Percentiles rank a stretch among this genome's conserved stretches.
These are phyloP conservation scores for Octodon degus DNA, from an alignment of 2,113 vertebrate species.

Conservation along the genomic window DNA sequence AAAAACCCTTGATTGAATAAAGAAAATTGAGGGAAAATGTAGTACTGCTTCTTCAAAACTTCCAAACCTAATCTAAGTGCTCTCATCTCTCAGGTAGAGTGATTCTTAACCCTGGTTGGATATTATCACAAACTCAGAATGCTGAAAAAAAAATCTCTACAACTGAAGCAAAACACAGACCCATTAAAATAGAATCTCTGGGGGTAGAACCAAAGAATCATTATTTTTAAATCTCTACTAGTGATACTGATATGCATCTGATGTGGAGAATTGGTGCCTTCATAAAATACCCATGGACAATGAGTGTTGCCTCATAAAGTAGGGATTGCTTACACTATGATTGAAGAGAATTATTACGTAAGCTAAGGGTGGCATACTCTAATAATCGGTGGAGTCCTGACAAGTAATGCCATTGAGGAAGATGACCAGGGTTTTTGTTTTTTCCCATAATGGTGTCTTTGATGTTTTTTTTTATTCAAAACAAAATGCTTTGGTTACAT, in stretches of 20 bases:
- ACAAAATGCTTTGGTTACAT: background rate
- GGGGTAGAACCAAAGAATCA: background rate
- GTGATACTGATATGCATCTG: background rate
- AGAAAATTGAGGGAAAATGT: background rate
- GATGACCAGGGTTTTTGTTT: background rate
- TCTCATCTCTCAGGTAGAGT: background rate
- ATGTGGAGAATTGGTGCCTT: background rate
- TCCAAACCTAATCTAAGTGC: background rate
- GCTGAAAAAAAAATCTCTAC: slow-evolving; percentile 13
- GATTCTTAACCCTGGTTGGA: background rate
- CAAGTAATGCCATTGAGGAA: background rate
- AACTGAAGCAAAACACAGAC: background rate
- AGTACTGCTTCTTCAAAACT: background rate
- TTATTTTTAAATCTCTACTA: background rate
- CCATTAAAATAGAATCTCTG: slow-evolving; percentile 41
- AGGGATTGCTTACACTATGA: background rate
- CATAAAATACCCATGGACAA: background rate
- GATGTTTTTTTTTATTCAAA: background rate
- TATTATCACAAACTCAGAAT: background rate
- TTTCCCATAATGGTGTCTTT: background rate
- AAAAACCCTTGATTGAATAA: background rate
- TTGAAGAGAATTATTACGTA: background rate
- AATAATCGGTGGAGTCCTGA: background rate
- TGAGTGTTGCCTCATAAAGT: slow-evolving; percentile 14
- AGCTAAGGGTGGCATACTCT: background rate